A percentile compares a stretch with the other conserved stretches of the same genome.
Conservation (phyloP, 2,888 invertebrate species). For the Sesia apiformis region DNA sequence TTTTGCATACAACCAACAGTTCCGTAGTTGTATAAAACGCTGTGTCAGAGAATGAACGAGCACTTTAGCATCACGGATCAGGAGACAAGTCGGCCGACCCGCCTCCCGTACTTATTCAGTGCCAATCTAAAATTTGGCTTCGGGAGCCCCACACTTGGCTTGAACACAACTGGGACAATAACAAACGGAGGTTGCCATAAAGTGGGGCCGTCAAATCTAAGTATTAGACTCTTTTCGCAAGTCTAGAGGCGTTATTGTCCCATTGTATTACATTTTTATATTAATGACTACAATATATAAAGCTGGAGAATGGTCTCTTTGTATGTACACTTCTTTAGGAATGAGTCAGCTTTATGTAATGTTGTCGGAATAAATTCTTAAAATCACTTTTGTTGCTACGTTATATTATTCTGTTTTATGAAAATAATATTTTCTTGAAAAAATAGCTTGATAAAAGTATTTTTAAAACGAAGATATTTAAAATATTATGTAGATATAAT, state of each 20-base stretch:
- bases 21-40: not conserved
- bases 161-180: constrained; percentile 50
- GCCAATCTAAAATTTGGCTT: constrained; percentile 32
- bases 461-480: no score
- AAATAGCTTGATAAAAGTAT: no score
- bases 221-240: constrained; percentile 20
- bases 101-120: constrained; percentile 14
- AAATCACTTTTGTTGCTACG: no score
- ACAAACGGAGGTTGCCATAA: constrained; percentile 37
- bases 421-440: no score
- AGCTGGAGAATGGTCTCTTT: not conserved
- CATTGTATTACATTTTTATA: constrained; percentile 10
- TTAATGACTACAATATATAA: not conserved
- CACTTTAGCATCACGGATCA: constrained; percentile 3
- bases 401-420: no score
- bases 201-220: constrained; percentile 37
- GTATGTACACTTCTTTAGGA: no score
- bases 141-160: constrained; percentile 37
- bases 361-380: no score
- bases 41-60: constrained; percentile 3
- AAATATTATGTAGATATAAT: no score
- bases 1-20: constrained; percentile 5
- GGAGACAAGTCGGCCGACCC: constrained; percentile 4
- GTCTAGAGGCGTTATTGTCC: constrained; percentile 40
- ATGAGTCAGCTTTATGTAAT: no score